A percentile compares a stretch with the other conserved stretches of the same genome.
Evolutionary conservation across 2,113 vertebrate species (phyloP).

Genomic region (Otus sunia): DNA sequence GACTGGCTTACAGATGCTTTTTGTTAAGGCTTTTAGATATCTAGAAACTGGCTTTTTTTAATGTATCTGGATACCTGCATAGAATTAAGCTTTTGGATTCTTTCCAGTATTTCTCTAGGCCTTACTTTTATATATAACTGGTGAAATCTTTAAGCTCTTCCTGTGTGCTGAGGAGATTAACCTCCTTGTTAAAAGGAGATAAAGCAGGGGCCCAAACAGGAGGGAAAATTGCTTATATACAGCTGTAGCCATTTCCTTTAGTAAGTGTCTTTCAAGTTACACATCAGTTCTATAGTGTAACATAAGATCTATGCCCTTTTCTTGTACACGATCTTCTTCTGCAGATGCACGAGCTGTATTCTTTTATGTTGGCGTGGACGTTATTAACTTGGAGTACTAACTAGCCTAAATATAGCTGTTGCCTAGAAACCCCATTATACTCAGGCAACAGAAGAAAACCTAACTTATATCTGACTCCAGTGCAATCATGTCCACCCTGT

Average conservation of each 20-base stretch:
- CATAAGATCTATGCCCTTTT: accelerated
- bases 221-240: not conserved
- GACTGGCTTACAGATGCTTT: accelerated
- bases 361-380: not conserved
- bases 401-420: not conserved
- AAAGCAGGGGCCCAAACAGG: not conserved
- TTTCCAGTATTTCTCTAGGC: not conserved
- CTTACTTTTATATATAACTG: not conserved
- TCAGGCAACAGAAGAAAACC: not conserved
- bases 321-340: accelerated
- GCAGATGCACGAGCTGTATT: accelerated
- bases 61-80: not conserved
- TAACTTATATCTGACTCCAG: not conserved
- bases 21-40: not conserved
- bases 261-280: not conserved
- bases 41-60: not conserved
- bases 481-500: not conserved
- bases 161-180: not conserved
- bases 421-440: not conserved
- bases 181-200: not conserved
- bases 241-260: not conserved
- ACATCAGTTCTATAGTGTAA: not conserved
- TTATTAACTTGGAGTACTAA: not conserved
- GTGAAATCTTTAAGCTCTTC: not conserved
- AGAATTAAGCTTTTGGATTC: not conserved